Evolutionary conservation across 35 echinoderm and acorn worm genomes (phyloP).

Genomic region (Diadema setosum): DNA sequence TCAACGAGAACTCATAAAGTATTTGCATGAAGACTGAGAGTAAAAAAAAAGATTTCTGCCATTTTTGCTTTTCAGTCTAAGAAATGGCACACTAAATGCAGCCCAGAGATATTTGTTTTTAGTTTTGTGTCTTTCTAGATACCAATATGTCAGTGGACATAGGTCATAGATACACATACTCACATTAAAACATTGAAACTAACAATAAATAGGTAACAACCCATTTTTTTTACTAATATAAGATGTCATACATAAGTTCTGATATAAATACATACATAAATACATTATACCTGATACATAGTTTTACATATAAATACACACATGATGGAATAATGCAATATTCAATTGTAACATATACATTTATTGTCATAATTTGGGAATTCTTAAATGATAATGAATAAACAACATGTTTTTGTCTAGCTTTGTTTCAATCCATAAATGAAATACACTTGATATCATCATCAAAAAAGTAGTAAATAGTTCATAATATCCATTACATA

Average conservation of each 20-base stretch:
- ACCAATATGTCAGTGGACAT: not conserved
- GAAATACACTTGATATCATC: not conserved
- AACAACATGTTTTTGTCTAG: not conserved
- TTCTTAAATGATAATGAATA: not conserved
- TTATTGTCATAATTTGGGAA: not conserved
- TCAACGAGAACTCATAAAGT: too few species aligned
- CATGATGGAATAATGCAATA: not conserved
- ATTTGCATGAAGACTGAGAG: too few species aligned
- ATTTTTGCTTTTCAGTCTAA: not conserved
- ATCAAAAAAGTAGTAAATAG: conserved; percentile 9
- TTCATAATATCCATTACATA: conserved; percentile 2
- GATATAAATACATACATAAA: not conserved
- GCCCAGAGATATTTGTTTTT: not conserved
- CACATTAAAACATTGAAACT: not conserved
- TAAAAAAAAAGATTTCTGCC: not conserved
- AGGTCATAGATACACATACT: too few species aligned
- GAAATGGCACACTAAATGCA: not conserved
- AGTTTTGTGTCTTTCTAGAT: not conserved
- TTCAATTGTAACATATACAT: not conserved
- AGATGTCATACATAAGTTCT: not conserved
- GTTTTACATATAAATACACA: not conserved
- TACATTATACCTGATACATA: conserved; percentile 6
- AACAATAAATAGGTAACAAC: not conserved
- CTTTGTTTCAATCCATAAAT: not conserved
- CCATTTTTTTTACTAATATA: not conserved